Evolutionary conservation across 2,888 invertebrate species (phyloP).

Genomic region (Macrophya alboannulata): DNA sequence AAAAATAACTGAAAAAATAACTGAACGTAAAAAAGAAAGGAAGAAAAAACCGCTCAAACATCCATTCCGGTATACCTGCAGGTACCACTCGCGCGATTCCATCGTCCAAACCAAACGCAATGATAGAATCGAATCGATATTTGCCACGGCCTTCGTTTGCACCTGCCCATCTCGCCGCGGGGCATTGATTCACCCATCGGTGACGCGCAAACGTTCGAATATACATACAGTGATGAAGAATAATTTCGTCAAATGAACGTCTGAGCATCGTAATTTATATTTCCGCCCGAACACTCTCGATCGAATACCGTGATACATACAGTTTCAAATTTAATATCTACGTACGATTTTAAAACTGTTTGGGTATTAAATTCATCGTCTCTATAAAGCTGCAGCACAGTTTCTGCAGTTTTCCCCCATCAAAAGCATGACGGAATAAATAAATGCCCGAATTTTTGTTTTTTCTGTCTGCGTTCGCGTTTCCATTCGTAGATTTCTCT

Average conservation of each 20-base stretch:
- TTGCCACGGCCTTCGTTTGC: slow-evolving; percentile 93
- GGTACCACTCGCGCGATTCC: slow-evolving; percentile 6
- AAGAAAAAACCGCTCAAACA: slow-evolving; percentile 26
- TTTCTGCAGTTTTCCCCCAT: too few species aligned
- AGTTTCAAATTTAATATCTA: not conserved
- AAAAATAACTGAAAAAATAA: not conserved
- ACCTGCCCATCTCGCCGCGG: slow-evolving; percentile 86
- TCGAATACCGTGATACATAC: not conserved
- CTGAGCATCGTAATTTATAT: slow-evolving; percentile 1
- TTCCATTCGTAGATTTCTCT: too few species aligned
- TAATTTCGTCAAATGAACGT: slow-evolving; percentile 40
- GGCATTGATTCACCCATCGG: slow-evolving; percentile 21
- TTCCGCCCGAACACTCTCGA: not conserved
- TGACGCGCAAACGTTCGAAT: not conserved
- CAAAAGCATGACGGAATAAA: too few species aligned
- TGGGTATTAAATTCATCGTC: too few species aligned
- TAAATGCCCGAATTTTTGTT: too few species aligned
- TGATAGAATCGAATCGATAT: slow-evolving; percentile 60
- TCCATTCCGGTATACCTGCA: slow-evolving; percentile 11
- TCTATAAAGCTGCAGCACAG: too few species aligned
- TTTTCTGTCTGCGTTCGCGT: too few species aligned
- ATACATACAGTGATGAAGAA: not conserved
- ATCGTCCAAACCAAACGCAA: slow-evolving; percentile 35
- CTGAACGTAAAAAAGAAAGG: not conserved
- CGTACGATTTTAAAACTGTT: not conserved